These are phyloP conservation scores for Parnassius smintheus DNA, from an alignment of 2,888 invertebrate species.

Conservation along the genomic window DNA sequence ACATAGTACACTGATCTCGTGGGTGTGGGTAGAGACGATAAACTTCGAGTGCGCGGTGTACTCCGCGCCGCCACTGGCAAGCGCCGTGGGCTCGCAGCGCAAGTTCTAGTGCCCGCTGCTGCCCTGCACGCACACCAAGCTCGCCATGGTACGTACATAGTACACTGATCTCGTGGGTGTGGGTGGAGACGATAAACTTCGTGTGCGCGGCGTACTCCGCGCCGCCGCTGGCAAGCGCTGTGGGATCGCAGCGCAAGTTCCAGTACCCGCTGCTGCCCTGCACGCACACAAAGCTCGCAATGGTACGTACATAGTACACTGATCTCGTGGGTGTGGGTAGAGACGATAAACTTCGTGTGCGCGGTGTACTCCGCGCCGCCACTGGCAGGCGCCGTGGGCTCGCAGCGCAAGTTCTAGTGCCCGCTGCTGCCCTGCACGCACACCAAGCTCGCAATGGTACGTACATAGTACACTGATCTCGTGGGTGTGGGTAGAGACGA, in stretches of 20 bases:
- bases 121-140: conserved; percentile 95
- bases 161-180: too few species aligned
- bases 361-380: conserved; percentile 98
- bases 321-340: too few species aligned
- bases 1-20: too few species aligned
- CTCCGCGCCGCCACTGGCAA: conserved; percentile 96
- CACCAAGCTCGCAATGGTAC: conserved; percentile 85
- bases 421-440: conserved; percentile 96
- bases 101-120: conserved; percentile 97
- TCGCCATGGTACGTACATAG: conserved; percentile 63
- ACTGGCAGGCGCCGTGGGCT: conserved; percentile 95
- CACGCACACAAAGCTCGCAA: conserved; percentile 92
- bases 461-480: too few species aligned
- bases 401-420: conserved; percentile 96
- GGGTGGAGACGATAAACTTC: conserved; percentile 98
- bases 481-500: conserved; percentile 83
- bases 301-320: too few species aligned
- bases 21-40: conserved; percentile 74
- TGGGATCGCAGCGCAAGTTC: conserved; percentile 97
- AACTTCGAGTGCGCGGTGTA: conserved; percentile 98
- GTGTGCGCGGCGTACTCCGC: conserved; percentile 98
- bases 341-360: conserved; percentile 82
- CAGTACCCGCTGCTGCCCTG: conserved; percentile 97
- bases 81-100: conserved; percentile 95
- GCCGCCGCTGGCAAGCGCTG: conserved; percentile 95